Percentiles rank a stretch among this genome's conserved stretches.
These are phyloP conservation scores for Leiothrix lutea DNA, from an alignment of 2,113 vertebrate species.

Conservation along the genomic window DNA sequence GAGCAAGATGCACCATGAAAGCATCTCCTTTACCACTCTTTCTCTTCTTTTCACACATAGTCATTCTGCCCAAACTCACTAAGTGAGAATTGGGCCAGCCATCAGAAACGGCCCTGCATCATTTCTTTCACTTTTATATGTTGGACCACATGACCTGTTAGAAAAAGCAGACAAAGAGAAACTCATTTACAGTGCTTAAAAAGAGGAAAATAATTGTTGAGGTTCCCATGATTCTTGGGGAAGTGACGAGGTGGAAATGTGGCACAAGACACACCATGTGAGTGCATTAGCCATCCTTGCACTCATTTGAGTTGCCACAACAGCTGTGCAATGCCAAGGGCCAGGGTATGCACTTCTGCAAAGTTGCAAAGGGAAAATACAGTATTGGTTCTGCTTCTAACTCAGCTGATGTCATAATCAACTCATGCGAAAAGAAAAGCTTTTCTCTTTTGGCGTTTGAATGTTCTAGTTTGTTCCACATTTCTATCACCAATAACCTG, in stretches of 20 bases:
- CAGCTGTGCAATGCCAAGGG: not conserved
- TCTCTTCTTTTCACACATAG: not conserved
- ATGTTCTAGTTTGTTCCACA: not conserved
- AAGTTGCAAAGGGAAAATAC: not conserved
- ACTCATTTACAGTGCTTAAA: not conserved
- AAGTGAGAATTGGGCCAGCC: not conserved
- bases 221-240: not conserved
- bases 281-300: not conserved
- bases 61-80: not conserved
- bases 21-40: not conserved
- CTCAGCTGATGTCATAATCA: not conserved
- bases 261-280: not conserved
- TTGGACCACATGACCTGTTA: not conserved
- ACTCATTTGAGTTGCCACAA: not conserved
- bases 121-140: not conserved
- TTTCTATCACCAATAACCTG: not conserved
- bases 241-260: not conserved
- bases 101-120: not conserved
- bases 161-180: conserved; percentile 33
- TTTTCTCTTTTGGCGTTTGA: not conserved
- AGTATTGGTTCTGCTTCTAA: not conserved
- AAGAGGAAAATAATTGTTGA: not conserved
- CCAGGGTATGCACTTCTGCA: not conserved
- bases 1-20: not conserved
- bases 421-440: not conserved